These are phyloP conservation scores for Oreotrochilus melanogaster DNA, from an alignment of 2,113 vertebrate genomes.

Conservation along the genomic window DNA sequence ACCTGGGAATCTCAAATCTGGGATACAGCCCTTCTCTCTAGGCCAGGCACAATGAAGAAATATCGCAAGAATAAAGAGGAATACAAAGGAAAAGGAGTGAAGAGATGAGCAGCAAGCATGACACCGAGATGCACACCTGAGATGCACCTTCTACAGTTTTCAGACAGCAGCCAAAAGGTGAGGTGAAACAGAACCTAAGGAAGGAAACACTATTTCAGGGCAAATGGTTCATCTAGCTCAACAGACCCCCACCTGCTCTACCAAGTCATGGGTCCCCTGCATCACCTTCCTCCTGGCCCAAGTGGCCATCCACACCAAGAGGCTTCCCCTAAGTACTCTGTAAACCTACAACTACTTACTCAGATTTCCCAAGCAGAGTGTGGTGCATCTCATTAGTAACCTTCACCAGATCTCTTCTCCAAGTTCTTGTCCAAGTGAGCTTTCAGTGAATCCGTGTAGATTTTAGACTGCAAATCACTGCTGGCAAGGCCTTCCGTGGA, in stretches of 20 bases:
- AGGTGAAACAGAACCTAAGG: not conserved
- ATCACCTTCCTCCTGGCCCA: not conserved
- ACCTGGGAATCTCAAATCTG: not conserved
- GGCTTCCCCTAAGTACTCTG: not conserved
- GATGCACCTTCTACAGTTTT: not conserved
- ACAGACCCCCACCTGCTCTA: not conserved
- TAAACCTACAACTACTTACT: not conserved
- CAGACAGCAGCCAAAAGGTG: not conserved
- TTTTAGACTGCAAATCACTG: not conserved
- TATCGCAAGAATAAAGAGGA: not conserved
- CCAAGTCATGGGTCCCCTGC: fast-evolving
- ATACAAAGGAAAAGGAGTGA: not conserved
- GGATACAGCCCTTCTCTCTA: not conserved
- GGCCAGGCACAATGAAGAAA: not conserved
- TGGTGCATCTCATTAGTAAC: not conserved
- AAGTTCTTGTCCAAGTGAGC: not conserved
- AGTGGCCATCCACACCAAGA: not conserved
- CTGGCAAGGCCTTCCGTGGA: not conserved
- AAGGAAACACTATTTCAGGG: not conserved
- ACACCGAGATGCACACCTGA: not conserved
- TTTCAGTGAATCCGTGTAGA: not conserved
- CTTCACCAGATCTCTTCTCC: not conserved
- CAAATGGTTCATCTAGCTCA: not conserved
- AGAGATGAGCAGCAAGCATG: not conserved
- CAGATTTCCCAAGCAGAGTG: not conserved